These are phyloP conservation scores for Frankliniella fusca DNA, from an alignment of 2,888 invertebrate species.

Conservation along the genomic window DNA sequence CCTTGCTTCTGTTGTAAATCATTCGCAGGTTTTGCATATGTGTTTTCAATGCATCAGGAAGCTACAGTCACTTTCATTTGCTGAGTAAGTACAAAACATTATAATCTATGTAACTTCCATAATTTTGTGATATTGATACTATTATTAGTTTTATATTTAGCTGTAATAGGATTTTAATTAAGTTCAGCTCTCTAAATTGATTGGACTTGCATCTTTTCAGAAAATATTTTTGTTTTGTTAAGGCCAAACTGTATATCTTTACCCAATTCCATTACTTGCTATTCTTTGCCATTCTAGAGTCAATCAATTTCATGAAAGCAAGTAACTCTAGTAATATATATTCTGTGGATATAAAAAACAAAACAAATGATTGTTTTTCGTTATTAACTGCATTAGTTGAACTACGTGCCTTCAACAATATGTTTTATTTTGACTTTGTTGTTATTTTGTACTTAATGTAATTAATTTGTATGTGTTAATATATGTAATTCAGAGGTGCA, in stretches of 20 bases:
- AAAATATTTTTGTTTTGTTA: not conserved
- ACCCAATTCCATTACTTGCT: not conserved
- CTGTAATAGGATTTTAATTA: too few species aligned
- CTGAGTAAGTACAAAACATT: slow-evolving; percentile 5
- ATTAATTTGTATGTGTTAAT: not conserved
- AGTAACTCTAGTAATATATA: not conserved
- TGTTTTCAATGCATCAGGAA: not conserved
- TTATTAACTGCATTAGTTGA: not conserved
- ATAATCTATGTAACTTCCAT: not conserved
- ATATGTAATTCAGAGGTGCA: not conserved
- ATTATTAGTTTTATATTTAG: not conserved
- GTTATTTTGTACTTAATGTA: slow-evolving; percentile 12
- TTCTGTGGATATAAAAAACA: not conserved
- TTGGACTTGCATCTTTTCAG: too few species aligned
- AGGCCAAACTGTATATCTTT: not conserved
- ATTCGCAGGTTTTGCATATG: not conserved
- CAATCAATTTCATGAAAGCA: not conserved
- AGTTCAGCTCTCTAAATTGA: not conserved
- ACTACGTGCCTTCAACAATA: too few species aligned
- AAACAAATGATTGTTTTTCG: not conserved
- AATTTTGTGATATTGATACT: slow-evolving; percentile 1
- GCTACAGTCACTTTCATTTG: not conserved
- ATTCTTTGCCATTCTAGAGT: not conserved
- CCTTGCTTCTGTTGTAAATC: not conserved
- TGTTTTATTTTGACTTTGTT: not conserved